phyloP scores from a whole-genome alignment of 1,140 invertebrate genomes.

The Drosophila bipectinata region DNA sequence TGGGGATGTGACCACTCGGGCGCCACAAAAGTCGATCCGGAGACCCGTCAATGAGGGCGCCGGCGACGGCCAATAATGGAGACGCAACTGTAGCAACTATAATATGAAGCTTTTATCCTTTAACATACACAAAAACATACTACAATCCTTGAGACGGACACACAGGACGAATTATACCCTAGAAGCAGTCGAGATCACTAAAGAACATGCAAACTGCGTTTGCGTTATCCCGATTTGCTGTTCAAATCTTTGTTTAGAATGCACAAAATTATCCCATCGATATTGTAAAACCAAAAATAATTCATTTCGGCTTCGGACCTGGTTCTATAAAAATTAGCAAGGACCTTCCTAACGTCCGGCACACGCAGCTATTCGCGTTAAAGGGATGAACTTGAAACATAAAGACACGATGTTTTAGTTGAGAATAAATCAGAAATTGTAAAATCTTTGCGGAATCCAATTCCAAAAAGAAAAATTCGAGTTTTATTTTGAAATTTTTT shows the following conservation, averaged over 20 bases:
- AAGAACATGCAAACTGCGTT: background rate
- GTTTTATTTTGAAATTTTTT: background rate
- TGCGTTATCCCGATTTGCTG: background rate
- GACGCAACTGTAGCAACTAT: background rate
- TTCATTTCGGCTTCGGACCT: too few relatives aligned
- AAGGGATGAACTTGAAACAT: constrained; percentile 11
- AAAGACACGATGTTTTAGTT: background rate
- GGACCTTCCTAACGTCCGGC: background rate
- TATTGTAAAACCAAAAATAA: constrained; percentile 4
- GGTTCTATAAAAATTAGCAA: background rate
- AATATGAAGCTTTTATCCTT: background rate
- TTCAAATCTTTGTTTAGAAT: constrained; percentile 4
- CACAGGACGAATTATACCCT: background rate
- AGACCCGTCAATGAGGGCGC: constrained; percentile 52
- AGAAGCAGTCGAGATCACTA: background rate
- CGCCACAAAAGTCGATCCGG: constrained; percentile 8
- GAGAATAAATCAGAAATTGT: background rate
- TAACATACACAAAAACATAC: background rate
- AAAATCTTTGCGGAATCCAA: background rate
- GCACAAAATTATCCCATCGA: constrained; percentile 5
- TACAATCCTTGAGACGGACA: too few relatives aligned
- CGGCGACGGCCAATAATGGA: constrained; percentile 60
- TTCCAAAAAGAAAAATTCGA: background rate
- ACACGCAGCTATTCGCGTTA: background rate
- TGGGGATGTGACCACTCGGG: constrained; percentile 44